A percentile compares a stretch with the other conserved stretches of the same genome.
Conservation (phyloP, 2,113 vertebrate species). For the Onychostoma macrolepis region DNA sequence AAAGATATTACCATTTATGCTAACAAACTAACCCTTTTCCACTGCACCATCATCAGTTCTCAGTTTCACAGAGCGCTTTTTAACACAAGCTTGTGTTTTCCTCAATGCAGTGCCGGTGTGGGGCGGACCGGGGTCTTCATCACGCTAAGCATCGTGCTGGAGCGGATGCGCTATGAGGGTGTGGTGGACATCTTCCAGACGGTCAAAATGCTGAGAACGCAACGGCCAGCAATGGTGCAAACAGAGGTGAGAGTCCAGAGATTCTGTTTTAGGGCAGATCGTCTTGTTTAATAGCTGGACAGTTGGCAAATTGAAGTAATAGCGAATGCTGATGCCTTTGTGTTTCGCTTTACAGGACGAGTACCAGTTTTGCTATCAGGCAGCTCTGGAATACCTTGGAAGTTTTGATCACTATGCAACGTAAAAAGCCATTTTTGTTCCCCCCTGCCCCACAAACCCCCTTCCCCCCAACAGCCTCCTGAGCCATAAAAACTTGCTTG, state of each 20-base stretch:
- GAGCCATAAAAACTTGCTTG: constrained; percentile 84
- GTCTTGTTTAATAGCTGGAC: background rate
- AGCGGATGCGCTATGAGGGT: constrained; percentile 96
- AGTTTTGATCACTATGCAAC: constrained; percentile 99
- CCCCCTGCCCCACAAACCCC: constrained; percentile 70
- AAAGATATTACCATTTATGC: background rate
- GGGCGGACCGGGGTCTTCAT: constrained; percentile 96
- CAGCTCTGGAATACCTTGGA: constrained; percentile 96
- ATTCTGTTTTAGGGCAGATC: background rate
- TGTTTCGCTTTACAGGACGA: constrained; percentile 83
- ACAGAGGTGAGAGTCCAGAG: constrained; percentile 84
- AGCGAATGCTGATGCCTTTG: background rate
- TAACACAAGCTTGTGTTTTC: constrained; percentile 36
- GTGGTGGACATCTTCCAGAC: constrained; percentile 99
- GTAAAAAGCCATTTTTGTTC: constrained; percentile 91
- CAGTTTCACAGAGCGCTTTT: background rate
- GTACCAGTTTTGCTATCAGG: constrained; percentile 99
- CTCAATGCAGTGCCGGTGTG: constrained; percentile 85
- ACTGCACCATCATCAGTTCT: background rate
- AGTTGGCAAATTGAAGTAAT: background rate
- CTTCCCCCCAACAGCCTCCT: constrained; percentile 78
- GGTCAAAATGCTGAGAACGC: constrained; percentile 97
- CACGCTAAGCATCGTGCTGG: constrained; percentile 95
- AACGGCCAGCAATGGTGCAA: constrained; percentile 97
- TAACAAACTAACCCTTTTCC: background rate